phyloP scores from a whole-genome alignment of 2,888 invertebrate genomes.

The Scaptomyza caliginosa region DNA sequence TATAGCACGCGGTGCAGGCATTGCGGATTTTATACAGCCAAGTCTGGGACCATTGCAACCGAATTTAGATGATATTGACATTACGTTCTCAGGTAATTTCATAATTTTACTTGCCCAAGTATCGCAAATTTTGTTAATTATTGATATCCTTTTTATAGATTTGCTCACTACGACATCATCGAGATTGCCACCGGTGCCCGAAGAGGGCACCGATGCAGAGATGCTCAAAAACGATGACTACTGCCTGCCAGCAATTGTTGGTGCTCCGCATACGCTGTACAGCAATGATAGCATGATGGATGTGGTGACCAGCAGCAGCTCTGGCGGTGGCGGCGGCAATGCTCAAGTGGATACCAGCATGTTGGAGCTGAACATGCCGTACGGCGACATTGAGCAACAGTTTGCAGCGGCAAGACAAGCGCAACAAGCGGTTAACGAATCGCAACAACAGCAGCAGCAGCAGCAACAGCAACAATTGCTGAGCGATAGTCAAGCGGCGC shows the following conservation, averaged over 20 bases:
- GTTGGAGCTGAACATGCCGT: conserved; percentile 81
- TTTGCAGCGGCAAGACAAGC: conserved; percentile 65
- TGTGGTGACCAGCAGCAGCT: conserved; percentile 45
- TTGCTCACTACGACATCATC: conserved; percentile 79
- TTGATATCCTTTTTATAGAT: conserved; percentile 67
- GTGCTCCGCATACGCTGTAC: conserved; percentile 78
- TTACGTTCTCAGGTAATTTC: conserved; percentile 91
- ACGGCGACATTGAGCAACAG: conserved; percentile 78
- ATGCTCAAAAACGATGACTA: conserved; percentile 85
- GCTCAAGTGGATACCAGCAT: conserved; percentile 80
- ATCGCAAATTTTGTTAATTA: conserved; percentile 47
- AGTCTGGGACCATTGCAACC: conserved; percentile 98
- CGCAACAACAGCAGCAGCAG: conserved; percentile 30
- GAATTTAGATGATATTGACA: conserved; percentile 95
- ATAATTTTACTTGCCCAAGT: too few relatives aligned
- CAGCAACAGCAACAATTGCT: conserved; percentile 47
- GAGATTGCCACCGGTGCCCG: conserved; percentile 87
- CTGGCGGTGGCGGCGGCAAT: conserved; percentile 8
- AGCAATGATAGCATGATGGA: conserved; percentile 79
- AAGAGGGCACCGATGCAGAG: conserved; percentile 86
- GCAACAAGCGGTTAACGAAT: conserved; percentile 52
- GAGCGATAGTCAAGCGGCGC: conserved; percentile 21
- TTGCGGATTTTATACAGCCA: conserved; percentile 99
- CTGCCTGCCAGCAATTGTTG: conserved; percentile 70
- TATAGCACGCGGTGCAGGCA: conserved; percentile 89